Evolutionary conservation across 2,113 vertebrate genomes (phyloP), one percentile per base, ranked within the genome.

Genomic region (Sinocyclocheilus rhinocerous): DNA sequence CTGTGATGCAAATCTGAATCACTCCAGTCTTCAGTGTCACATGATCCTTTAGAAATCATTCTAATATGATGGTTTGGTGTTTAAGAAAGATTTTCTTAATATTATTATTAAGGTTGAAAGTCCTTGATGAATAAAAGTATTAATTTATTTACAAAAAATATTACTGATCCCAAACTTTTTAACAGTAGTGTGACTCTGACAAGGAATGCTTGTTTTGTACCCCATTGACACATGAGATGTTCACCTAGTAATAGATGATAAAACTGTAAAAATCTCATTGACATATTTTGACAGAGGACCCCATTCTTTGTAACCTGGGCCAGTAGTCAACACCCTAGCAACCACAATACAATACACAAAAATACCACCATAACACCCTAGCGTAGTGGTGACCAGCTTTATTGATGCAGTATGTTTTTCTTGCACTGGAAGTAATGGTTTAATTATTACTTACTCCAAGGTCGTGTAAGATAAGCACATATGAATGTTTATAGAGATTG

Each of bases 401-500:
- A 65, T 87, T 88, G 70, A 76, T 73, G 79, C 79, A 85, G 80
- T 86, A 84, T 88, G 88, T 83, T 91, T 87, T 70, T 85, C 75
- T 50, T 45, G 76, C 50, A 88, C 76, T 33, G 33, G 87, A 76
- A 57, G 29, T 29, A 15, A 29, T 70, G 85, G 86, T 89, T 91
- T 90, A 91, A 92, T 89, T 84, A 88, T 83, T 83, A 91, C 87
- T 85, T 82, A 52, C 55, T 48, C 20, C 39, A 18, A 86, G 89
- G 87, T 87, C 86, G 90, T 90, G 88, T 91, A 86, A 90, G 69
- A 90, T 72, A 20, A 85, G 84, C 61, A 55, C 76, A 81, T 84
- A 84, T 65, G 81, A 79, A 88, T 92, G 79, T 87, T 90, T 89
- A 86, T 15, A 57, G 87, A 72, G 89, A 5, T 84, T 83, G 61